Conservation (phyloP, 2,113 vertebrate species). For the Pandion haliaetus region DNA sequence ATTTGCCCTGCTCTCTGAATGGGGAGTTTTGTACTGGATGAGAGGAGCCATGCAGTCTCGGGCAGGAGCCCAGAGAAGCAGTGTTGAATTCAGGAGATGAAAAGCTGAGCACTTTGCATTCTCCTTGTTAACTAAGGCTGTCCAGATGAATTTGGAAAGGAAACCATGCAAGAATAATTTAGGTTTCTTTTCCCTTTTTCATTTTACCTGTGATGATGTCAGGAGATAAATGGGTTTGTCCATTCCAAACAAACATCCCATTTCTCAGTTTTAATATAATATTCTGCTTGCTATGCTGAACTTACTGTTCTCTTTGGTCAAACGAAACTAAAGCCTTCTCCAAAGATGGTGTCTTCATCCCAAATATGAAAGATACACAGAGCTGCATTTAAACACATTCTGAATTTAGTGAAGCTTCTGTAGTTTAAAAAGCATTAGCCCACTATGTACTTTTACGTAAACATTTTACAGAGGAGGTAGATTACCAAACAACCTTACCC, state of each 20-base stretch:
- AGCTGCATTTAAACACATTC: background rate
- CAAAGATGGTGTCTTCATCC: background rate
- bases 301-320: background rate
- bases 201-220: background rate
- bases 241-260: background rate
- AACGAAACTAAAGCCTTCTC: background rate
- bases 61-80: slow-evolving; percentile 5
- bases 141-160: background rate
- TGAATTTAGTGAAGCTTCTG: background rate
- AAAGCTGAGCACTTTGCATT: background rate
- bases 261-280: background rate
- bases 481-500: background rate
- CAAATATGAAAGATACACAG: background rate
- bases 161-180: background rate
- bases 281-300: background rate
- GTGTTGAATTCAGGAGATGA: background rate
- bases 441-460: background rate
- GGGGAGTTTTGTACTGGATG: background rate
- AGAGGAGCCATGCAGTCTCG: background rate
- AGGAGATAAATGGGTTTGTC: background rate
- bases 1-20: slow-evolving; percentile 3
- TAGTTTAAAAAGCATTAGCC: background rate
- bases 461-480: background rate
- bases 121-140: background rate
- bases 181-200: background rate